A percentile compares a stretch with the other conserved stretches of the same genome.
These are phyloP conservation scores for Atopsyche davidsoni DNA, from an alignment of 1,140 invertebrate genomes.

Conservation along the genomic window DNA sequence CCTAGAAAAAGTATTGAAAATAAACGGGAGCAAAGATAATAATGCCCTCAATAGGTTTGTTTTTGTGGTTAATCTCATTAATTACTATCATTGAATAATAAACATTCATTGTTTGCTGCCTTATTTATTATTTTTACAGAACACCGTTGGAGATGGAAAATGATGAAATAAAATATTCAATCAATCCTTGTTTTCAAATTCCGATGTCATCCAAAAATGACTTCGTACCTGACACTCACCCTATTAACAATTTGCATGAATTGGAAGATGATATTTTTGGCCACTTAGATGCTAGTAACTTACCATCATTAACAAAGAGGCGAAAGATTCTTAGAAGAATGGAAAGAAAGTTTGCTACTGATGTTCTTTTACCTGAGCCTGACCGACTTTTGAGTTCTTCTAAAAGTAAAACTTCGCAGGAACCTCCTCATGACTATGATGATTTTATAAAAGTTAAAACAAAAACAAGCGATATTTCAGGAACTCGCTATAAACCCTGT, in stretches of 20 bases:
- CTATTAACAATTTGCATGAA: slow-evolving; percentile 34
- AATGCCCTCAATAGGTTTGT: neutral
- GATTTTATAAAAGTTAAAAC: slow-evolving; percentile 20
- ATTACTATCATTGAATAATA: neutral
- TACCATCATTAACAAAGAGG: slow-evolving; percentile 20
- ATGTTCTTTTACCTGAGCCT: slow-evolving; percentile 17
- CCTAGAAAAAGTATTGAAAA: slow-evolving; percentile 6
- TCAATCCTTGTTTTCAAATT: slow-evolving; percentile 13
- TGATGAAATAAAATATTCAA: slow-evolving; percentile 13
- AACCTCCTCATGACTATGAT: slow-evolving; percentile 10
- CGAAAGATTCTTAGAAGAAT: slow-evolving; percentile 29
- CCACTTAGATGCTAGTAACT: slow-evolving; percentile 23
- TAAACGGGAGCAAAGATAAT: neutral
- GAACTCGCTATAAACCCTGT: neutral
- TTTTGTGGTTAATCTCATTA: neutral
- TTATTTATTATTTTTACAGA: neutral
- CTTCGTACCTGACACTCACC: slow-evolving; percentile 19
- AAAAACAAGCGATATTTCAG: neutral
- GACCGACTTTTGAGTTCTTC: neutral
- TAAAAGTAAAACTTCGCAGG: slow-evolving; percentile 1
- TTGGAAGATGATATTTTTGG: slow-evolving; percentile 34
- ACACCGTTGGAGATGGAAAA: neutral
- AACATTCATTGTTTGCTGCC: neutral
- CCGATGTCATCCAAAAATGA: neutral
- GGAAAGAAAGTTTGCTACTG: slow-evolving; percentile 21